Base-by-base conservation (phyloP, 1,140 invertebrate genomes). In the Drosophila nebulosa region DNA sequence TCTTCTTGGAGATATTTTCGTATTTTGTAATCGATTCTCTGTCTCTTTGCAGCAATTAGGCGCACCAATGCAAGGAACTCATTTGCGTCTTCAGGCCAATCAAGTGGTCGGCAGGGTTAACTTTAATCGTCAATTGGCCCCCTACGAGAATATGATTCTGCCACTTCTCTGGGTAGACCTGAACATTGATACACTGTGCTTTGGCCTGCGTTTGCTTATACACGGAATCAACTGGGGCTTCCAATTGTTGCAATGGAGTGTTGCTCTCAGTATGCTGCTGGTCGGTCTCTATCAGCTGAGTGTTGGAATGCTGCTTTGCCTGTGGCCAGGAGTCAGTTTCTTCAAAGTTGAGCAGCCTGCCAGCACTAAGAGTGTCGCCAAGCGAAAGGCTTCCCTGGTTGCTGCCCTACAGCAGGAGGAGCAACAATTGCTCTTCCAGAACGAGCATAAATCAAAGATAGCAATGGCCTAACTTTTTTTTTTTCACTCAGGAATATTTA, bases 101-200 rank as follows among this genome's bases (percentile, higher is more conserved):
- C 90, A 96, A n/a, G 91, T 95, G 2, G 92, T 95, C 71, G 90
- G 92, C 3, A 80, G 94, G 6, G 93, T 94, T 0, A 91, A 73
- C 10, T 94, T 93, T 58, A 95, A 94, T 77, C 69, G 79, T 0
- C 89, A 92, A 39, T 92, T 94, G 21, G 84, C 74, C 2, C 90
- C 91, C 10, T 96, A 95, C 76, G 94, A 94, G 69, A 92, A 93
- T 55, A 79, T 95, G 21, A 92, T 93, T 0, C 50, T 96, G 27
- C 95, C 95, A 0, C 84, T 96, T 10, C 93, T 95, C 3, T 95
- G 95, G 94, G 88, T 93, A 0, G 94, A 95, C 90, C 89, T 96
- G 18, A 86, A 73, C 32, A 84, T 92, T 24, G 85, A 90, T 4
- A 77, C 89, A 3, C 52, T 92, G 7, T 89, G 91, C 0, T 14